Base-by-base conservation (phyloP, 2,888 invertebrate species). In the Erynnis tages region DNA sequence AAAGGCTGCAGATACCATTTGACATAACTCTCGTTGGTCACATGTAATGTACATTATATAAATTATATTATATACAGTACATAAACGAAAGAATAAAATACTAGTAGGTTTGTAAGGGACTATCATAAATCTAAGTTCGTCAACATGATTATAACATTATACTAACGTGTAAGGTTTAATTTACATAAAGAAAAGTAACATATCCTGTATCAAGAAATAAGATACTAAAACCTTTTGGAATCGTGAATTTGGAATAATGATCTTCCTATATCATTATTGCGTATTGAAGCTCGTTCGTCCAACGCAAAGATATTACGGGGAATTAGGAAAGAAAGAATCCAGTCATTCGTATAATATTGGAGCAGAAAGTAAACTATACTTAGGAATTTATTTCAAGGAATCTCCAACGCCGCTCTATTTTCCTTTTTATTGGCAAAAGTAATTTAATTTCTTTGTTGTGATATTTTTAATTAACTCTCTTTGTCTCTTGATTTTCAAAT, bases 211-310 rank as follows among this genome's bases (percentile, higher is more conserved):
- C n/a, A n/a, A n/a, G n/a, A n/a, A n/a, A n/a, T n/a, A n/a, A n/a
- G n/a, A n/a, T n/a, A n/a, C n/a, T n/a, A n/a, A n/a, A n/a, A n/a
- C n/a, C n/a, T 13, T 17, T 35, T 35, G 14, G n/a, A 30, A 43
- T 29, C 43, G 19, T 19, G 11, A 19, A 43, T n/a, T 29, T 14
- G 43, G 16, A 43, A 19, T 41, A 41, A 43, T 16, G 29, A 43
- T 17, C 29, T 43, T 43, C 41, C 43, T 30, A 10, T 23, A 17
- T 35, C 43, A 10, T n/a, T 19, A 30, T 19, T 8, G 29, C 5
- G 41, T 29, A 29, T 41, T 41, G 14, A 29, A 17, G 8, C 19
- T 21, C 13, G 2, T 17, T 43, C 43, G 30, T 32, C 30, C 43
- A 13, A 30, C 13, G 19, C 4, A 21, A 5, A 44, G 30, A 44